Evolutionary conservation across 1,140 invertebrate genomes (phyloP), one percentile per base, ranked within the genome.

Genomic region (Lepidostoma basale): DNA sequence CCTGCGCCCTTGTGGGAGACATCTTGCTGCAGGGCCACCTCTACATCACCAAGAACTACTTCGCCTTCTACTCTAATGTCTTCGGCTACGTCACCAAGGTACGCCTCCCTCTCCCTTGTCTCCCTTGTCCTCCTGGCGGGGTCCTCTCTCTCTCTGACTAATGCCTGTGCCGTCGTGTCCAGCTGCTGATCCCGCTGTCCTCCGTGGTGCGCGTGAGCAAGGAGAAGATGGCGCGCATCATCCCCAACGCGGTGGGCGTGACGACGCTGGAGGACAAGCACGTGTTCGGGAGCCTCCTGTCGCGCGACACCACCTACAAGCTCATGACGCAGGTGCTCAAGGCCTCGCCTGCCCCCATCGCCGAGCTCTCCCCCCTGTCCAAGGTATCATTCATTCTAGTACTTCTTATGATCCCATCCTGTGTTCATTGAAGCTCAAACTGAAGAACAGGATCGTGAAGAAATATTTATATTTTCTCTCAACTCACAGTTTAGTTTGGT

Each of bases 1-100:
- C 93, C 6, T 97, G 95, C 83, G 94, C 95, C 45, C 85, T 96
- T 70, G 91, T 95, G 45, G 90, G 90, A 45, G 94, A 97, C 78
- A 95, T 97, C 70, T 82, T 97, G n/a, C 86, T 96, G 9, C 94
- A 96, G 81, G 95, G 95, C 36, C 91, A 94, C 76, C 85, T 97
- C 56, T 97, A 96, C 83, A 94, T 97, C 73, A 95, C 94, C 39
- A 89, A 92, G 76, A 94, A 95, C 76, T 95, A 95, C 81, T 95
- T 97, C 81, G 94, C 94, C 56, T 97, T 97, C 84, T 95, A 97
- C 81, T 96, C 94, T 52, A 96, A 96, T 77, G 94, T 97, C 44
- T 95, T 96, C 79, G 94, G 94, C 65, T 93, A 95, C 80, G 91
- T 96, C 59, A 95, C 93, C 74, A 93, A 93, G 86, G 92, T 94